Evolutionary conservation across 2,888 invertebrate genomes (phyloP).

Genomic region (Linnaemya vulpina): DNA sequence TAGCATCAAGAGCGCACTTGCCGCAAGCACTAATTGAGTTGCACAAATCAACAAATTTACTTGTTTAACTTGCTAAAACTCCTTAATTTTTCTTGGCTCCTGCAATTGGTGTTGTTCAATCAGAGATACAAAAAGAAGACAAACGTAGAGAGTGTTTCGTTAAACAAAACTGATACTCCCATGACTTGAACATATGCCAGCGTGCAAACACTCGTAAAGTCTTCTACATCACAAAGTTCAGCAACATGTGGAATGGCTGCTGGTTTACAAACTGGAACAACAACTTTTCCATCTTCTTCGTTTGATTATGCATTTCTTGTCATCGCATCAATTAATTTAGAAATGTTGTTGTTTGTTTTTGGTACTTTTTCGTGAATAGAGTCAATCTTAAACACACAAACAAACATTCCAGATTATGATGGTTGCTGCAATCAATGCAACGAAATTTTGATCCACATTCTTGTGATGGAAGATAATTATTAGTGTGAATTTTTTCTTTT

Average conservation of each 20-base stretch:
- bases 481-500: neutral
- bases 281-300: neutral
- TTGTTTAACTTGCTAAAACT: neutral
- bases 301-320: neutral
- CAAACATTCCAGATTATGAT: neutral
- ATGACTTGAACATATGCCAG: slow-evolving; percentile 83
- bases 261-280: neutral
- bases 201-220: slow-evolving; percentile 69
- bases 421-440: neutral
- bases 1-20: slow-evolving; percentile 81
- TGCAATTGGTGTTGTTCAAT: neutral
- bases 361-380: neutral
- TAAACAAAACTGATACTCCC: slow-evolving; percentile 78
- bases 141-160: neutral
- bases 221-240: slow-evolving; percentile 80
- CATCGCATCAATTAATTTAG: neutral
- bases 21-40: slow-evolving; percentile 82
- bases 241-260: slow-evolving; percentile 60
- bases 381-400: neutral
- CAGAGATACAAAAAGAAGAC: neutral
- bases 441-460: neutral
- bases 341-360: neutral
- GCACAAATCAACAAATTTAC: neutral
- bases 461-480: neutral
- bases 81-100: neutral